These are phyloP conservation scores for Tenthredo livida DNA, from an alignment of 2,888 invertebrate species.

Conservation along the genomic window DNA sequence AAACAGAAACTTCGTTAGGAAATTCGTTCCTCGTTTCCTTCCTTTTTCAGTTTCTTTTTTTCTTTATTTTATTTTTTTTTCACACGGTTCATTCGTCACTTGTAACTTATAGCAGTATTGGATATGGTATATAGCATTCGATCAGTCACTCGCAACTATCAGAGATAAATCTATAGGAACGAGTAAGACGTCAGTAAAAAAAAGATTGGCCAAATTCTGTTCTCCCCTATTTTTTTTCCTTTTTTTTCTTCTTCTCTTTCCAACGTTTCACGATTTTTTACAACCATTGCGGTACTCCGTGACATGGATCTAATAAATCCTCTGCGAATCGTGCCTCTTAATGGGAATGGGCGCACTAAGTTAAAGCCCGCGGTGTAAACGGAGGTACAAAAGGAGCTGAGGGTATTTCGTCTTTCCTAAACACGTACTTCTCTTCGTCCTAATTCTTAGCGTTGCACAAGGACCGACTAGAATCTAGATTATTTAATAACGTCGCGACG, in stretches of 20 bases:
- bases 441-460: too few species aligned
- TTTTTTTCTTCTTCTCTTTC: background rate
- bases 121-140: background rate
- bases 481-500: slow-evolving; percentile 2
- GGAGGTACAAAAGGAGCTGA: slow-evolving; percentile 24
- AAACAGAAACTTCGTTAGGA: slow-evolving; percentile 44
- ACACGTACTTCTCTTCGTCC: background rate
- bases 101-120: background rate
- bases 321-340: slow-evolving; percentile 57
- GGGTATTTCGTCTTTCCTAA: slow-evolving; percentile 35
- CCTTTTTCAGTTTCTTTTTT: background rate
- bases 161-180: background rate
- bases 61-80: background rate
- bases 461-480: background rate
- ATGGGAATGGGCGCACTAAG: slow-evolving; percentile 54
- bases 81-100: slow-evolving; percentile 21
- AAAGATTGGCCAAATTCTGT: background rate
- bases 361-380: slow-evolving; percentile 48
- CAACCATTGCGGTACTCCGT: background rate
- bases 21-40: slow-evolving; percentile 12
- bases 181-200: background rate
- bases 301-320: slow-evolving; percentile 57
- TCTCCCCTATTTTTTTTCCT: background rate
- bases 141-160: background rate
- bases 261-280: background rate